Percentiles rank a stretch among this genome's conserved stretches.
phyloP scores from a whole-genome alignment of 2,888 invertebrate species.

The Colletes collaris region DNA sequence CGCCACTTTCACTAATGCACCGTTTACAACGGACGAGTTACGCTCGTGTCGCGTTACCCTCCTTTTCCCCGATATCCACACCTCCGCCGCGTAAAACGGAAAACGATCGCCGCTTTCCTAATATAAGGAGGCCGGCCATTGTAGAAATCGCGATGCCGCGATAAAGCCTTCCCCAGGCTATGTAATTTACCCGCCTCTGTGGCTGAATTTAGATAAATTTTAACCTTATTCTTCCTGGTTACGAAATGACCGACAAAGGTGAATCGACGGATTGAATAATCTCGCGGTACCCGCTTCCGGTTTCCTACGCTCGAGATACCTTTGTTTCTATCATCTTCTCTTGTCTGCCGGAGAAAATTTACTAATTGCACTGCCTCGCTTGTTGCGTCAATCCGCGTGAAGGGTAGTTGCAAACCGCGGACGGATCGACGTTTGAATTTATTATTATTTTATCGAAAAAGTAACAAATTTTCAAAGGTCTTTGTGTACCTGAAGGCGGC shows the following conservation, averaged over 20 bases:
- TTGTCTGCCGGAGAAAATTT: too few relatives aligned
- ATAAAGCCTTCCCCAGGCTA: constrained; percentile 21
- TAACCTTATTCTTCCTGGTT: background rate
- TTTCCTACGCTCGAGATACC: background rate
- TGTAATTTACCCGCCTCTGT: constrained; percentile 14
- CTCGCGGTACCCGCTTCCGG: background rate
- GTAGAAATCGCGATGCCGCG: constrained; percentile 47
- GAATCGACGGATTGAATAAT: background rate
- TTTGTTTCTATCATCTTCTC: too few relatives aligned
- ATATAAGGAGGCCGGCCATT: constrained; percentile 28
- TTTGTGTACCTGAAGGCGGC: too few relatives aligned
- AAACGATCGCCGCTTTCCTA: constrained; percentile 34
- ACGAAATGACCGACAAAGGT: background rate
- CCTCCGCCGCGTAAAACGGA: constrained; percentile 24
- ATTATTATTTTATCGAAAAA: too few relatives aligned
- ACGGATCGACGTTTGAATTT: too few relatives aligned
- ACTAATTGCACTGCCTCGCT: too few relatives aligned
- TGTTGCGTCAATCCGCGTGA: too few relatives aligned
- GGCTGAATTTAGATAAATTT: constrained; percentile 26
- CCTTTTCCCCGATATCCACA: constrained; percentile 29
- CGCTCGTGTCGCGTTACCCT: constrained; percentile 57
- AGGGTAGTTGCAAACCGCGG: too few relatives aligned
- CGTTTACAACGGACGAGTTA: constrained; percentile 65
- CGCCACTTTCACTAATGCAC: constrained; percentile 72
- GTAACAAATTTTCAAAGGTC: too few relatives aligned